Base-by-base conservation (phyloP, 2,113 vertebrate species). In the Ceyx cyanopectus region DNA sequence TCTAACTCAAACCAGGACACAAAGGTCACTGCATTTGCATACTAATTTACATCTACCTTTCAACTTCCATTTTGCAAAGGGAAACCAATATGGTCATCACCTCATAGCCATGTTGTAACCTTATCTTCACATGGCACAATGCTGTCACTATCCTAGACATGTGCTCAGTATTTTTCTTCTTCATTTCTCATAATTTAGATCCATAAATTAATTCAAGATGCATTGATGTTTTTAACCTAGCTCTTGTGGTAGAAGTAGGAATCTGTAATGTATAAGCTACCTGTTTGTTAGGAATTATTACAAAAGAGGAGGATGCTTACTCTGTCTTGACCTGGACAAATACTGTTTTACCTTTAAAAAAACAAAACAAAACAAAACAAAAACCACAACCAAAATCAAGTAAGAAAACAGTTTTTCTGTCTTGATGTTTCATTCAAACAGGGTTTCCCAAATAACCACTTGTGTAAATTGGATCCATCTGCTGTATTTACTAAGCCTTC, bases 1-100 rank as follows among this genome's bases (percentile, higher is more conserved):
- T 46, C 45, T 46, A 4, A 46, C 45, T 46, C 45, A 46, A 46
- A 46, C 45, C 45, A 20, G 19, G 19, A 46, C 45, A 46, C 19
- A 5, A 46, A 46, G 45, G 45, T 87, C 46, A 58, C 23, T 74
- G 61, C 62, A 27, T 89, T 84, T 50, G 21, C 27, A 75, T 22
- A 20, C 4, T 43, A 27, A 81, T 37, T 82, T 78, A 58, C 85
- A 32, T 73, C 65, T 84, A 60, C 24, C 77, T 95, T 95, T 74
- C 43, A 92, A 84, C 54, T 80, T 34, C 60, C 6, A 72, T 87
- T 85, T 95, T 93, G 70, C 43, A 70, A 84, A 76, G 67, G 57
- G 6, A 82, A 89, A 91, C 60, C 8, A n/a, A 87, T 57, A 18
- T 90, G 43, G 6, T 65, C 37, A 6, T 93, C 48, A 69, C 14